Evolutionary conservation across 1,140 invertebrate species (phyloP), one percentile per base, ranked within the genome.

Genomic region (Acromyrmex heyeri): DNA sequence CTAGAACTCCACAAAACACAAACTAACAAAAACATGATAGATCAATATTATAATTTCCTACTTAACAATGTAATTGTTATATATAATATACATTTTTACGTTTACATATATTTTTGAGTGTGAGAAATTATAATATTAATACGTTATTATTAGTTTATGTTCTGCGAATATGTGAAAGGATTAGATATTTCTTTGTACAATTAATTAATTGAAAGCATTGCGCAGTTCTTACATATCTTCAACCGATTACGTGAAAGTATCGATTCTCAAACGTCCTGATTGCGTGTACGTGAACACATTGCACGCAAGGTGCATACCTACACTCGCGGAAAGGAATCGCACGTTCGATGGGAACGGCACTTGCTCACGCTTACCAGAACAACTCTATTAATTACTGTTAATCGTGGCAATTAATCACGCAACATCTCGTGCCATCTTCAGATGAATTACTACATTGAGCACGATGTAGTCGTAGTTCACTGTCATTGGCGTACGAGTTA

Each of bases 371-470:
- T 82, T 24, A 64, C 76, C 57, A 44, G 67, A 38, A 79, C 89
- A 88, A 85, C 85, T 90, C 93, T 93, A 94, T 94, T 93, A 93
- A 94, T 94, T 94, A 94, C 92, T 91, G 91, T 94, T 93, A 94
- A 94, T 94, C 93, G 91, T 75, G 79, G 85, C 89, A 93, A 94
- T 94, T 93, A 93, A 93, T 94, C 92, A 91, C 70, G 10, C 75
- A 50, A 76, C 69, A 69, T 64, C 70, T 38, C 30, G 59, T 83
- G 78, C 55, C 83, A 73, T 75, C 61, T 48, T 50, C 59, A 55
- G 90, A 90, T 91, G 90, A 92, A 85, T 91, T 89, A 89, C 81
- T 90, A 86, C 87, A 73, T 82, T 59, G 34, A 18, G n/a, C 30
- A 3, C 61, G 30, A 55, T 86, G 88, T 88, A 87, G 70, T 53